A percentile compares a stretch with the other conserved stretches of the same genome.
Conservation (phyloP, 2,888 invertebrate genomes). For the Plebejus melissa region DNA sequence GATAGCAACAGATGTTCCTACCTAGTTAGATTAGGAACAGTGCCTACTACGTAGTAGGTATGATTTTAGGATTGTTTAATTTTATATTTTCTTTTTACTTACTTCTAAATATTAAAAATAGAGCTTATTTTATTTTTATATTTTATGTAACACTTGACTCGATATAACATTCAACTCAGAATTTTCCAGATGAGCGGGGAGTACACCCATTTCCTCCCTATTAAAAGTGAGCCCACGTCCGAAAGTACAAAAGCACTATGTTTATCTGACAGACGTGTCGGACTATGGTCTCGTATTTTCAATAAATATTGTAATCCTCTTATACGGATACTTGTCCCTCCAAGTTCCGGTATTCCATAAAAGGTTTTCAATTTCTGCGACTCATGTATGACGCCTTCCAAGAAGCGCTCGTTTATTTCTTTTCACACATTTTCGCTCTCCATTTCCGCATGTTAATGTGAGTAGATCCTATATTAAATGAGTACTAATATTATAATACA, state of each 20-base stretch:
- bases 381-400: neutral
- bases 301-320: constrained; percentile 9
- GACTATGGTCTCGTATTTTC: constrained; percentile 1
- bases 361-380: constrained; percentile 13
- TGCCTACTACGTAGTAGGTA: neutral
- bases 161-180: neutral
- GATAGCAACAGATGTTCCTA: too few relatives aligned
- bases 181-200: neutral
- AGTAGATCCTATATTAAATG: neutral
- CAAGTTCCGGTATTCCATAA: constrained; percentile 3
- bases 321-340: constrained; percentile 4
- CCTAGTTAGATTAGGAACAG: neutral
- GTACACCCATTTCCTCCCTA: neutral
- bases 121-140: too few relatives aligned
- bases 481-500: too few relatives aligned
- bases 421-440: neutral
- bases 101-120: too few relatives aligned
- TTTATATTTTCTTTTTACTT: too few relatives aligned
- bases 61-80: too few relatives aligned
- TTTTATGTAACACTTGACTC: neutral
- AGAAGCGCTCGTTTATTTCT: neutral
- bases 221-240: neutral
- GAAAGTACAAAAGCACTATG: neutral
- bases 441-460: neutral
- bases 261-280: neutral